Conservation (phyloP, 2,797 vertebrate genomes). For the Coregonus suidteri region DNA sequence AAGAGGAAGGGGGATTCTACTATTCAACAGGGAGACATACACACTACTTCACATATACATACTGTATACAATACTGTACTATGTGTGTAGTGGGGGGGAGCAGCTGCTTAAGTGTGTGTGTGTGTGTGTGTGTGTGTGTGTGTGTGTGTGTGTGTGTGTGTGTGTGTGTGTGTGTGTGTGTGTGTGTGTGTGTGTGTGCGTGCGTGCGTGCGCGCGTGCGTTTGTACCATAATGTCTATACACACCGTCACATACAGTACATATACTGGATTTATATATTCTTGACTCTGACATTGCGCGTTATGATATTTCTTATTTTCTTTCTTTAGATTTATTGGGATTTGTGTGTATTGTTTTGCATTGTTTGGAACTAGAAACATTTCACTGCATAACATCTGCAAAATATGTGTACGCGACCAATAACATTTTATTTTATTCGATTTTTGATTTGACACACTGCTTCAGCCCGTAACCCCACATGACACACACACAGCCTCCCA, state of each 20-base stretch:
- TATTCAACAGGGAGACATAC: conserved; percentile 19
- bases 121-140: conserved; percentile 31
- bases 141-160: conserved; percentile 15
- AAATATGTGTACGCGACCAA: too few relatives aligned
- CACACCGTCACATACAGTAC: too few relatives aligned
- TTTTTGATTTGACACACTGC: conserved; percentile 12
- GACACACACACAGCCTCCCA: not conserved
- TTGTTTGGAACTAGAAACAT: too few relatives aligned
- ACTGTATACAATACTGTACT: conserved; percentile 27
- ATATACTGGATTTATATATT: too few relatives aligned
- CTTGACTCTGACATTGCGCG: too few relatives aligned
- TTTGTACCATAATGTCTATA: conserved; percentile 21
- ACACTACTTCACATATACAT: conserved; percentile 30
- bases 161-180: conserved; percentile 26
- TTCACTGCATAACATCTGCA: too few relatives aligned
- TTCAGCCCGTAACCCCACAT: not conserved
- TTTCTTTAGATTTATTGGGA: too few relatives aligned
- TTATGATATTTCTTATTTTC: too few relatives aligned
- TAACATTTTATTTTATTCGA: too few relatives aligned
- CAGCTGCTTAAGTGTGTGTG: not conserved
- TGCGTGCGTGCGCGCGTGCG: conserved; percentile 15
- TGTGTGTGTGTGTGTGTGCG: conserved; percentile 21
- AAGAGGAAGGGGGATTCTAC: conserved; percentile 37
- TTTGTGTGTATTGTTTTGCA: too few relatives aligned
- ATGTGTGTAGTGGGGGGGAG: not conserved